Evolutionary conservation across 2,888 invertebrate species (phyloP), one percentile per base, ranked within the genome.

Genomic region (Parelbella ahira): DNA sequence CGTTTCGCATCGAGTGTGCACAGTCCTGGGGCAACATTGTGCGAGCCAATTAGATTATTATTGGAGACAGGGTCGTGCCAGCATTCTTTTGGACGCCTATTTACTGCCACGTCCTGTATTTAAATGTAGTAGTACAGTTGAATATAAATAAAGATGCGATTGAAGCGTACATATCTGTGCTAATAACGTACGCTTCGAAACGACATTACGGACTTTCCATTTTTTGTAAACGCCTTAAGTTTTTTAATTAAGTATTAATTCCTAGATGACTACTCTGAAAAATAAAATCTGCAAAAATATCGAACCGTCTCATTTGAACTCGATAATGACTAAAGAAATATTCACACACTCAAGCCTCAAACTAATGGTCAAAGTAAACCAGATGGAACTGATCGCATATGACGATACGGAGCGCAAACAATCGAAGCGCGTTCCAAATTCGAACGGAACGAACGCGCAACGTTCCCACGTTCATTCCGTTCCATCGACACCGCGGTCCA

Each of bases 21-120:
- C 24, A 11, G 6, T 23, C 12, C 19, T 23, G 19, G 10, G 6
- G 2, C 41, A 33, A 41, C 33, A 33, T 27, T 33, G 33, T 32
- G 44, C 37, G 43, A 41, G 48, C 48, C 45, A 50, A 48, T 47
- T 41, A 50, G 42, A 48, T 21, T 38, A 38, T 37, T 36, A 45
- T 20, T 42, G 37, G 37, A 36, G 25, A 20, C 20, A 33, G 39
- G 27, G 21, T 41, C 41, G 27, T 33, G 41, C 33, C 41, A 41
- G 27, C 41, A 41, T 41, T 33, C 33, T 33, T 41, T 33, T 27
- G n/a, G 32, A 12, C 6, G 19, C 4, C 10, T 6, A 27, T 27
- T 27, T 33, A 21, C 13, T 27, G 33, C 20, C 12, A 27, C 27
- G 39, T 39, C 39, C 24, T 39, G 39, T 12, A 39, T 32, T 25